Evolutionary conservation across 2,797 vertebrate genomes (phyloP).

Genomic region (Poeciliopsis infans): DNA sequence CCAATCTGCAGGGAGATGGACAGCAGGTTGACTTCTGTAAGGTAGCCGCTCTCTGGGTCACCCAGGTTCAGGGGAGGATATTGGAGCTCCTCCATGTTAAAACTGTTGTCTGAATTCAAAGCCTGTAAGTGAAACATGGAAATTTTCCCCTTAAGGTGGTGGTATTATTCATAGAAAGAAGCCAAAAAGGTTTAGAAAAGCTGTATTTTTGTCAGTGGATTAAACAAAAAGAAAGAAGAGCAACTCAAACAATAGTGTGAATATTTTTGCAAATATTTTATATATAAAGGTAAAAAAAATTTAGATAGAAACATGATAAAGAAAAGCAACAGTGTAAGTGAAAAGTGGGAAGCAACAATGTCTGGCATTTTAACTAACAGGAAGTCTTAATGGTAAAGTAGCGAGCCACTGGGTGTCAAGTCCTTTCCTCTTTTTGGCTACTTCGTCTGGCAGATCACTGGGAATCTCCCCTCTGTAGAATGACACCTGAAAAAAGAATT

Average conservation of each 20-base stretch:
- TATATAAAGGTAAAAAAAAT: background rate
- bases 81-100: slow-evolving; percentile 63
- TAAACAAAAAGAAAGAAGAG: background rate
- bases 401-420: slow-evolving; percentile 89
- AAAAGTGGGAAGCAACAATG: background rate
- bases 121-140: slow-evolving; percentile 36
- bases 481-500: slow-evolving; percentile 85
- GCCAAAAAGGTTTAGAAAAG: background rate
- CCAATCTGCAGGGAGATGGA: slow-evolving; percentile 89
- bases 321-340: too few relatives aligned
- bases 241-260: background rate
- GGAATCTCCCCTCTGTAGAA: slow-evolving; percentile 94
- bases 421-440: slow-evolving; percentile 85
- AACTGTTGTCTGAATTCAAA: slow-evolving; percentile 60
- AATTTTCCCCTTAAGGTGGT: background rate
- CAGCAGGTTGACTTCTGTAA: slow-evolving; percentile 94
- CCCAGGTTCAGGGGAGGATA: slow-evolving; percentile 90
- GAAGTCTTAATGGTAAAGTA: slow-evolving; percentile 91
- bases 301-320: background rate
- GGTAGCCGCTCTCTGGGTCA: slow-evolving; percentile 92
- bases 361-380: slow-evolving; percentile 78
- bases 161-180: background rate
- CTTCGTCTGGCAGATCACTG: slow-evolving; percentile 83
- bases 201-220: background rate
- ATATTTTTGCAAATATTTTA: background rate